Base-by-base conservation (phyloP, 2,888 invertebrate species). In the Pseudococcus viburni region DNA sequence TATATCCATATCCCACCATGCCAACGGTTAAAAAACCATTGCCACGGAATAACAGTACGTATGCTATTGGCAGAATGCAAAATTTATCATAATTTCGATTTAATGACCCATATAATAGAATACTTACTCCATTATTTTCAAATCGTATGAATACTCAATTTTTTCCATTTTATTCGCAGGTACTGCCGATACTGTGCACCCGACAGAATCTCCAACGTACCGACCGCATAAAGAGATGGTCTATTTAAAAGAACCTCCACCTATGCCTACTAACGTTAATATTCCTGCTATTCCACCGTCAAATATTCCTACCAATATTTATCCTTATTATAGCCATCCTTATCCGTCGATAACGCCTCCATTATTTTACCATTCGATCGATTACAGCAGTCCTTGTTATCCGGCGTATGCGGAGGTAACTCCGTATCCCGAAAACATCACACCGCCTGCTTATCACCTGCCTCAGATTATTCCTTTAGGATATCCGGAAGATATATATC, bases 401-500 rank as follows among this genome's bases (percentile, higher is more conserved):
- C 77, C 77, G 17, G n/a, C 39, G 7, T 77, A 42, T 77, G 0
- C 77, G 2, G 42, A 77, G 15, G 9, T 77, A 7, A 39, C 77
- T 17, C 7, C 39, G 8, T 77, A n/a, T 77, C 42, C 77, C 5
- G 77, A 77, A 77, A 77, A 77, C 17, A 77, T 77, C 26, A n/a
- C 77, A 17, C 22, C 86, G 11, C 68, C 68, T 26, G 19, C 73
- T 11, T 86, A 73, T 73, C 86, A 64, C n/a, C 46, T 68, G 11
- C 59, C 85, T 26, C 85, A 85, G 2, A 46, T 46, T n/a, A 48
- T 86, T 68, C 86, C 86, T 11, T 4, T 86, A 22, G 68, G 42
- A 4, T 86, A 86, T 26, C 19, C 86, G 5, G 86, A 68, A 46
- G 86, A 86, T 22, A 46, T 73, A 42, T 85, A 85, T 33, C 64